Evolutionary conservation across 2,113 vertebrate species (phyloP).

Genomic region (Lichenostomus cassidix): DNA sequence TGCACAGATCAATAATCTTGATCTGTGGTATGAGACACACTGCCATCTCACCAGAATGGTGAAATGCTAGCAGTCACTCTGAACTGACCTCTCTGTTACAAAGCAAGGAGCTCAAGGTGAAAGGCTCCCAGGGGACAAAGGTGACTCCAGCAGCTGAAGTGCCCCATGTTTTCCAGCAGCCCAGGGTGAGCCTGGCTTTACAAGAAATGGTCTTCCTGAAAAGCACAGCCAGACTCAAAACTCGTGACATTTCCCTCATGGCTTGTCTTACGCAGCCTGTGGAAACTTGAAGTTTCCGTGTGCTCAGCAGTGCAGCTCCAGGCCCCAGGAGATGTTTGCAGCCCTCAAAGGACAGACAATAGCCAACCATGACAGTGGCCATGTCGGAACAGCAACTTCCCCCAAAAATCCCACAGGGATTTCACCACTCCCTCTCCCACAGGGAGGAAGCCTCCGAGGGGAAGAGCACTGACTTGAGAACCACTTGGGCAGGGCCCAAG

Average conservation of each 20-base stretch:
- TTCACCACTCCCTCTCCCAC: rapidly evolving
- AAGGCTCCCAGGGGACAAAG: background rate
- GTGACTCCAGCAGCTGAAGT: background rate
- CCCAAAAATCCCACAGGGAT: too few relatives aligned
- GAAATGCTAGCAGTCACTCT: background rate
- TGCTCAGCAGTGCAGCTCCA: background rate
- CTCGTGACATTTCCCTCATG: background rate
- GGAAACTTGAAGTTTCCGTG: background rate
- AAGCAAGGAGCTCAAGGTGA: background rate
- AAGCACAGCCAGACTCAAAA: background rate
- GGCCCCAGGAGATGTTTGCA: background rate
- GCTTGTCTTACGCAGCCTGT: background rate
- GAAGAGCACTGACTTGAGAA: background rate
- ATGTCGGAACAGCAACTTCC: background rate
- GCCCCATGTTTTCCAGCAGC: background rate
- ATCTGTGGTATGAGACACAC: background rate
- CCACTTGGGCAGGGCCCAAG: background rate
- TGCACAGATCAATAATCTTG: background rate
- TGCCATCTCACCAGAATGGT: background rate
- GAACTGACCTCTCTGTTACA: background rate
- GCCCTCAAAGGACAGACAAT: background rate
- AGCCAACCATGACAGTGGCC: background rate
- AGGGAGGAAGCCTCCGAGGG: background rate
- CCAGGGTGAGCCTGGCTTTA: background rate
- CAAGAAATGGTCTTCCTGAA: background rate